Evolutionary conservation across 2,797 vertebrate genomes (phyloP), one percentile per base, ranked within the genome.

Genomic region (Mycteria americana): DNA sequence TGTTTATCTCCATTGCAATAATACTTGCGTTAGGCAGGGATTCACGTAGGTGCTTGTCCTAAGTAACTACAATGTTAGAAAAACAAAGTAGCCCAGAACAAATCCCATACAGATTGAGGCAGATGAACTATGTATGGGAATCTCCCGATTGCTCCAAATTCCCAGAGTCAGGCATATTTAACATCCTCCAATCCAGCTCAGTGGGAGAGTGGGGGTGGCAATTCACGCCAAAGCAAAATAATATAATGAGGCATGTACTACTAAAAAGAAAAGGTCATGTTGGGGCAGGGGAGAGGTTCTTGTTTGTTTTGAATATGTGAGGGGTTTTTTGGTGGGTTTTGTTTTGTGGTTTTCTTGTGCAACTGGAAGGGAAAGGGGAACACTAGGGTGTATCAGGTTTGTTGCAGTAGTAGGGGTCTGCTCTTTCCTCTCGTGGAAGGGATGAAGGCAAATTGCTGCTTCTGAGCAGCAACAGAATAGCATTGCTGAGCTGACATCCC

Each of bases 271-370:
- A 28, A n/a, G 5, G 13, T 18, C 4, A 15, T 37, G 7, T 5
- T 51, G 10, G 3, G 8, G 1, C 3, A 1, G 3, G 12, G 31
- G 22, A 33, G 11, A 43, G 1, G 4, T 48, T 67, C 15, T 86
- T 46, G 4, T 27, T 16, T 43, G 4, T 46, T 94, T 82, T 45
- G 22, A 14, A 21, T 8, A 2, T 24, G 5, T 4, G 3, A 39
- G 0, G 3, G 1, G 0, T 3, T n/a, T 85, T 41, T 82, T 23
- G 18, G 6, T 28, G 11, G 2, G 19, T 39, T 73, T 70, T 39
- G 5, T 56, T 23, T 46, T 31, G 18, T 23, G 31, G 7, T 31
- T 27, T 74, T 37, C 37, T 48, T 19, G 13, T 76, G 11, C 17
- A n/a, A 2, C 28, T 69, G 24, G 10, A 67, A 39, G 16, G n/a